A percentile compares a stretch with the other conserved stretches of the same genome.
phyloP scores from a whole-genome alignment of 2,113 vertebrate species.

The Micronycteris hirsuta region DNA sequence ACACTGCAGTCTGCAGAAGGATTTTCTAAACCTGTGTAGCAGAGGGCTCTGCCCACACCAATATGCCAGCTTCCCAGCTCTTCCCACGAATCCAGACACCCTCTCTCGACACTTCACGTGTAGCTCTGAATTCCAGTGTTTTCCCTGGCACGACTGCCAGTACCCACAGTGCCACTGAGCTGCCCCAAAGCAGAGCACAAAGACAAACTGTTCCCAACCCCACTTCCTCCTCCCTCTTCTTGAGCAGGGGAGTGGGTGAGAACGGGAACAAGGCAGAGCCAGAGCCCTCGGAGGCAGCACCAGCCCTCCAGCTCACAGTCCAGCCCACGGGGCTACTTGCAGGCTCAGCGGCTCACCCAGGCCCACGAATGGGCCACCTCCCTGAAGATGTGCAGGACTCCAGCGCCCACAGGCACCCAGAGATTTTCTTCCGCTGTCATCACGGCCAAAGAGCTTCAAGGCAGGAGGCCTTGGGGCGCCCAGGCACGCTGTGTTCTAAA shows the following conservation, averaged over 20 bases:
- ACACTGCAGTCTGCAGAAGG: neutral
- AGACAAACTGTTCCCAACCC: neutral
- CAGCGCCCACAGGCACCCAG: neutral
- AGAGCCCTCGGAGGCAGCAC: neutral
- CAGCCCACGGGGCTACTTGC: fast-evolving
- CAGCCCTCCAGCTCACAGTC: neutral
- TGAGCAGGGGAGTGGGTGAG: neutral
- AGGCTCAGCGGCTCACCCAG: fast-evolving
- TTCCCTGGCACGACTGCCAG: neutral
- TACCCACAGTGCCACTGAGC: neutral
- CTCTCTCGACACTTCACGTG: neutral
- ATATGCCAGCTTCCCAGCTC: neutral
- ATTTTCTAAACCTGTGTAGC: neutral
- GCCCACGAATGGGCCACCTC: neutral
- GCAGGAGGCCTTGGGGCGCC: neutral
- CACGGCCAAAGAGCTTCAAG: neutral
- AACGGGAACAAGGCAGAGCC: neutral
- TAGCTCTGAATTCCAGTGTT: neutral
- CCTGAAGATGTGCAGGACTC: neutral
- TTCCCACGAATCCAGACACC: neutral
- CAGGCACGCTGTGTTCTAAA: neutral
- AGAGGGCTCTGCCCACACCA: neutral
- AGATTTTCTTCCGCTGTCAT: neutral
- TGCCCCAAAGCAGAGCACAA: neutral
- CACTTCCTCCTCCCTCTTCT: neutral